Base-by-base conservation (phyloP, 1,140 invertebrate species). In the Ceratoteleas bidentatus region DNA sequence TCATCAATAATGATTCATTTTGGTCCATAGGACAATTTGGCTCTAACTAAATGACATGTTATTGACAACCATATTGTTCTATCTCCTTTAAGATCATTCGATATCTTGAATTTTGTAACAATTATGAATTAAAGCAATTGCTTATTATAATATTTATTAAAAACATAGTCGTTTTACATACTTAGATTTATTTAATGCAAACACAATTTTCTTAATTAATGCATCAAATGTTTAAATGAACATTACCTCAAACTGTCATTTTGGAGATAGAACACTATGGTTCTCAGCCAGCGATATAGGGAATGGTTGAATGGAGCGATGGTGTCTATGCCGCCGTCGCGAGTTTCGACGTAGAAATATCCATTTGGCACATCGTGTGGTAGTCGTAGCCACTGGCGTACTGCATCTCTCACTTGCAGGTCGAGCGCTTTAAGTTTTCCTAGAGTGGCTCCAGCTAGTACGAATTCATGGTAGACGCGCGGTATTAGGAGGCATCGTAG, bases 241-340 rank as follows among this genome's bases (percentile, higher is more conserved):
- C 7, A 14, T 52, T 52, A 14, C 14, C 49, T 52, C 49, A 52
- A 52, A 52, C n/a, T 24, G 49, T 14, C 14, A 14, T 8, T 52
- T 9, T 52, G 49, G 49, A 52, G 49, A 52, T 52, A 52, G 49
- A 24, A 52, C 49, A 52, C 4, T 52, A n/a, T 52, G 49, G 14
- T 52, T 24, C 49, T 52, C n/a, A 52, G 49, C 49, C 13, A 52
- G 49, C 15, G 49, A 24, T 9, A 52, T 52, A 40, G 2, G 0
- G 38, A 40, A 24, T n/a, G n/a, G n/a, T n/a, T n/a, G n/a, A n/a
- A n/a, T n/a, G n/a, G n/a, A n/a, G n/a, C n/a, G n/a, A n/a, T n/a
- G n/a, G n/a, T n/a, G n/a, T n/a, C n/a, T n/a, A n/a, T n/a, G n/a
- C n/a, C n/a, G n/a, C n/a, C n/a, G n/a, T n/a, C n/a, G n/a, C n/a